Evolutionary conservation across 2,797 vertebrate species (phyloP).

Genomic region (Rhinophrynus dorsalis): DNA sequence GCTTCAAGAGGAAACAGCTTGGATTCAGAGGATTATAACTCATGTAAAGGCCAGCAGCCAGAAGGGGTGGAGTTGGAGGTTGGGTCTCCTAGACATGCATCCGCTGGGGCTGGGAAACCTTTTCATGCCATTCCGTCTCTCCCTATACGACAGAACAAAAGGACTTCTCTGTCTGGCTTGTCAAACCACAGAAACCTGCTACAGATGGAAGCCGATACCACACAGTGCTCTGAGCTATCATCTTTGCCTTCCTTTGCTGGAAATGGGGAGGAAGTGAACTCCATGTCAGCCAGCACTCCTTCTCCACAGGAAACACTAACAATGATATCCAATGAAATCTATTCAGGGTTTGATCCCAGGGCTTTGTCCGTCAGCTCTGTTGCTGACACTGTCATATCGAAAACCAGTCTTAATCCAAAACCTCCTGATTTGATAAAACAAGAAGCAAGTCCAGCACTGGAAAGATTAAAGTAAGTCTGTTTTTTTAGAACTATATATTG

Average conservation of each 20-base stretch:
- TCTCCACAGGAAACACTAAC: conserved; percentile 64
- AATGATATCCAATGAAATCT: conserved; percentile 88
- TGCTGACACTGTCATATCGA: conserved; percentile 45
- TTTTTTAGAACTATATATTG: neutral
- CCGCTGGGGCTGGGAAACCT: conserved; percentile 30
- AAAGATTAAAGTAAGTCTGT: conserved; percentile 69
- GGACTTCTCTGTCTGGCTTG: neutral
- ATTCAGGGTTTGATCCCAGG: conserved; percentile 73
- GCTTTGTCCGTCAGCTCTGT: conserved; percentile 49
- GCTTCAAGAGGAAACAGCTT: conserved; percentile 56
- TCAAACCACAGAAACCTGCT: neutral
- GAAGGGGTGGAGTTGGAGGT: neutral
- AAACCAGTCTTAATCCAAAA: conserved; percentile 52
- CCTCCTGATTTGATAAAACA: conserved; percentile 53
- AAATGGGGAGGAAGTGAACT: conserved; percentile 30
- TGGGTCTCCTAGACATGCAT: conserved; percentile 46
- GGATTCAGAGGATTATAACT: conserved; percentile 41
- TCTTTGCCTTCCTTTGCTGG: neutral
- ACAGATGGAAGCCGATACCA: accelerated
- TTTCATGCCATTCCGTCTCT: conserved; percentile 56
- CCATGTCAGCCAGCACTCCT: neutral
- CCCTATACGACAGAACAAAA: conserved; percentile 65
- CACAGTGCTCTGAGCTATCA: neutral
- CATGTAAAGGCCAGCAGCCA: conserved; percentile 23
- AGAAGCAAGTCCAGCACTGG: conserved; percentile 49